Evolutionary conservation across 2,113 vertebrate genomes (phyloP), one percentile per base, ranked within the genome.

Genomic region (Megaptera novaeangliae): DNA sequence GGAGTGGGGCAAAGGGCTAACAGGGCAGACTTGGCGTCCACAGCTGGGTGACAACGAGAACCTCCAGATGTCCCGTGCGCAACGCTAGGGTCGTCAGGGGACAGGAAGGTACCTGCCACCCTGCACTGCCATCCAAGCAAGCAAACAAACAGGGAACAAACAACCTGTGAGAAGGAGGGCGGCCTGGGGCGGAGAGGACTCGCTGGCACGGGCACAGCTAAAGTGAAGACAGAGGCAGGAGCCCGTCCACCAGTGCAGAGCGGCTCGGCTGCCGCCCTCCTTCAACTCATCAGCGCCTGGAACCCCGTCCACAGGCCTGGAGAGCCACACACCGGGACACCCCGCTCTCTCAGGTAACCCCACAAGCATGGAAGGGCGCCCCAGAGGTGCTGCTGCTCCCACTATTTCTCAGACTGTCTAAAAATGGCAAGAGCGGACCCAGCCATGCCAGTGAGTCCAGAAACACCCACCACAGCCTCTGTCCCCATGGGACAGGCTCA

Each of bases 171-270:
- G 52, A 13, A 57, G 59, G 66, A 55, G 11, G 44, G 61, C 0
- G 39, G 25, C 14, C 46, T 29, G 36, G 68, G 61, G 29, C 21
- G 17, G 94, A 46, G 46, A 71, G 17, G 61, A 12, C 52, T 52
- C 31, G 46, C 18, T 21, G 57, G 36, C 46, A 46, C 0, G 0
- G 63, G 74, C 14, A 29, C 2, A 25, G 74, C 20, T 49, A 3
- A 52, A 6, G 27, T 20, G 18, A 13, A 34, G 57, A 5, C 59
- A 13, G 9, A 74, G 46, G 44, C 18, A 66, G 31, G 6, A 69
- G 64, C 27, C 36, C 4, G 2, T 3, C 7, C 6, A 12, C 46
- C 11, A 8, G 23, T 0, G 0, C 31, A 31, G 7, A 39, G 27
- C 20, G 52, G n/a, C 36, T 4, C 13, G 18, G 77, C 46, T 20